phyloP scores from a whole-genome alignment of 2,113 vertebrate species.

The Chionodraco myersi region DNA sequence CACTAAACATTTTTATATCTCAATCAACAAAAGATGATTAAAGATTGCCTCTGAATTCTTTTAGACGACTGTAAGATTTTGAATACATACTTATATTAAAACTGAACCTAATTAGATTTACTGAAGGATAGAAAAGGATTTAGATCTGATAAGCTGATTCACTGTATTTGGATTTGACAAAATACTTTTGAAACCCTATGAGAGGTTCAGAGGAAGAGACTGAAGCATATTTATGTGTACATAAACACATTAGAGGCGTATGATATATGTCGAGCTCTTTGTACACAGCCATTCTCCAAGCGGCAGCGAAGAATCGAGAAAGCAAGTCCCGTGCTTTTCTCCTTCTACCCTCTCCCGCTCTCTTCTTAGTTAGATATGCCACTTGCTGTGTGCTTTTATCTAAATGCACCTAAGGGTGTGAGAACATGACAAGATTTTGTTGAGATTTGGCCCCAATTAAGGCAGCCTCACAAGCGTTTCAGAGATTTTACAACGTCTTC shows the following conservation, averaged over 20 bases:
- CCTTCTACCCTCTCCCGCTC: not conserved
- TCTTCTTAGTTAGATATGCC: slow-evolving; percentile 48
- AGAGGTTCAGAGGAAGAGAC: no score
- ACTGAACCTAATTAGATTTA: not conserved
- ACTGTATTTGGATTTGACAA: not conserved
- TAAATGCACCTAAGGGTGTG: slow-evolving; percentile 68
- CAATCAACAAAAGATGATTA: not conserved
- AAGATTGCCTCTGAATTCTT: not conserved
- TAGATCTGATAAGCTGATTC: not conserved
- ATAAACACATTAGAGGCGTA: slow-evolving; percentile 15
- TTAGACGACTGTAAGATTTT: not conserved
- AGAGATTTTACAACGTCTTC: slow-evolving; percentile 51
- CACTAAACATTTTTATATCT: not conserved
- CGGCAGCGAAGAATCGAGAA: slow-evolving; percentile 30
- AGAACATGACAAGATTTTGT: slow-evolving; percentile 73
- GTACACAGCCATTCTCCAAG: slow-evolving; percentile 32
- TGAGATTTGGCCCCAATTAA: slow-evolving; percentile 73
- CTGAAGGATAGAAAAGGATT: not conserved
- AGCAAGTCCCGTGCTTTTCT: slow-evolving; percentile 52
- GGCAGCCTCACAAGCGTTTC: slow-evolving; percentile 40
- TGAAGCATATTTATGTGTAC: not conserved
- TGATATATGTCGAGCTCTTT: slow-evolving; percentile 26
- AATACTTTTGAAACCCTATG: not conserved
- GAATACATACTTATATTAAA: not conserved
- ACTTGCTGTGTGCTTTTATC: slow-evolving; percentile 69